Base-by-base conservation (phyloP, 2,888 invertebrate species). In the Meghimatium bilineatum region DNA sequence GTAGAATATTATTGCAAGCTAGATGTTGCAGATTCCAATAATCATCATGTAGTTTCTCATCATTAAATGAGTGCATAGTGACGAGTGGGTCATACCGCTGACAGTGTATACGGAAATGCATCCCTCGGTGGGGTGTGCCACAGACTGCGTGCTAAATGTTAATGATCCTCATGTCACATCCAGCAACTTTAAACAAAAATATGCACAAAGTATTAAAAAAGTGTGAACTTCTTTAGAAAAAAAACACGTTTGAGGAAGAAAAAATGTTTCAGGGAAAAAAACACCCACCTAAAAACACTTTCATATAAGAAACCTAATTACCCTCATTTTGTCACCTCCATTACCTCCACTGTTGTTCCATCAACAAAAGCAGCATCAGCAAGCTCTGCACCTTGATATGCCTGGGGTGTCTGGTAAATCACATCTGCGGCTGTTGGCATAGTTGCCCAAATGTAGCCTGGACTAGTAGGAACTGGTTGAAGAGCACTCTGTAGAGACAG, bases 361-460 rank as follows among this genome's bases (percentile, higher is more conserved):
- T 90, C 90, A 69, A 89, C 84, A 74, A 90, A 86, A 75, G 88
- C 80, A 38, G 90, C 87, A 67, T 89, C 89, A 60, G 87, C 86
- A 81, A 89, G 82, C 29, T 91, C 91, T 66, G 88, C 88, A 78
- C 90, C 86, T 82, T 90, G 91, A 85, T 91, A 91, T 63, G 89
- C 87, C 66, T 89, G 91, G n/a, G 90, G 90, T 49, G 91, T 91
- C 81, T 91, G 91, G 86, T 92, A 92, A 90, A 92, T 90, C 86
- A 92, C 86, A 82, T 92, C 92, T 80, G 91, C 90, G n/a, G 91
- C 88, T 78, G 90, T 88, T 76, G 90, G 90, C 84, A 91, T 88
- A 34, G 90, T 87, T 56, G 90, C 89, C 86, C 88, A 90, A 74
- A 89, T 86, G 81, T 90, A 90, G 29, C 89, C 88, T 72, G 91